These are phyloP conservation scores for Lycophotia porphyrea DNA, from an alignment of 2,888 invertebrate species.

Conservation along the genomic window DNA sequence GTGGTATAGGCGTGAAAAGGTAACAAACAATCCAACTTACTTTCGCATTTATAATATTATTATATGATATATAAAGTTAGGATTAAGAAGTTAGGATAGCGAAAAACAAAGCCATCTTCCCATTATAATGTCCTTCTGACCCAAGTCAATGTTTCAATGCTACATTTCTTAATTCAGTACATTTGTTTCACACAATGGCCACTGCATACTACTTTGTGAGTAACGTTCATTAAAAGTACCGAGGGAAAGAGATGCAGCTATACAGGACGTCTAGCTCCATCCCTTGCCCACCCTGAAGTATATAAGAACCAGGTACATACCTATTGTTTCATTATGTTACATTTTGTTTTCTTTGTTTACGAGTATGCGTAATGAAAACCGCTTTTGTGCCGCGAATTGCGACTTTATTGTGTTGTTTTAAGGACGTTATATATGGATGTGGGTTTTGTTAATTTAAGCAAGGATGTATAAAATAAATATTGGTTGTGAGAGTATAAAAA, in stretches of 20 bases:
- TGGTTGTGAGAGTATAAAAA: background rate
- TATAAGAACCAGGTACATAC: constrained; percentile 39
- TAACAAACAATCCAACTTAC: no score
- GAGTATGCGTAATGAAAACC: constrained; percentile 71
- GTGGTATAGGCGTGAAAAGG: no score
- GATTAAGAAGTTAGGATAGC: no score
- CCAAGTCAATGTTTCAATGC: constrained; percentile 29
- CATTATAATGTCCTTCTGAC: background rate
- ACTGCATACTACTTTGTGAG: constrained; percentile 49
- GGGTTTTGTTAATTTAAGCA: background rate
- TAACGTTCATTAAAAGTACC: constrained; percentile 46
- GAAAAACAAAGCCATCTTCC: background rate
- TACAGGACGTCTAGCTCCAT: background rate
- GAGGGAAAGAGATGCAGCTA: background rate
- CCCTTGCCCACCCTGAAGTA: background rate
- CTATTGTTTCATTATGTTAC: constrained; percentile 67
- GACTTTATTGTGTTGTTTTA: constrained; percentile 59
- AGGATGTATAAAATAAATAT: constrained; percentile 17
- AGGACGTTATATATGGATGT: background rate
- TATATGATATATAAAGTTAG: no score
- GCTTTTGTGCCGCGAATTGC: constrained; percentile 59
- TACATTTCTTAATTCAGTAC: constrained; percentile 51
- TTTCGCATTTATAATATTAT: no score
- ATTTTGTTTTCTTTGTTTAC: constrained; percentile 68
- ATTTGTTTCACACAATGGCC: constrained; percentile 45